These are phyloP conservation scores for Odontesthes bonariensis DNA, from an alignment of 2,113 vertebrate genomes.

Conservation along the genomic window DNA sequence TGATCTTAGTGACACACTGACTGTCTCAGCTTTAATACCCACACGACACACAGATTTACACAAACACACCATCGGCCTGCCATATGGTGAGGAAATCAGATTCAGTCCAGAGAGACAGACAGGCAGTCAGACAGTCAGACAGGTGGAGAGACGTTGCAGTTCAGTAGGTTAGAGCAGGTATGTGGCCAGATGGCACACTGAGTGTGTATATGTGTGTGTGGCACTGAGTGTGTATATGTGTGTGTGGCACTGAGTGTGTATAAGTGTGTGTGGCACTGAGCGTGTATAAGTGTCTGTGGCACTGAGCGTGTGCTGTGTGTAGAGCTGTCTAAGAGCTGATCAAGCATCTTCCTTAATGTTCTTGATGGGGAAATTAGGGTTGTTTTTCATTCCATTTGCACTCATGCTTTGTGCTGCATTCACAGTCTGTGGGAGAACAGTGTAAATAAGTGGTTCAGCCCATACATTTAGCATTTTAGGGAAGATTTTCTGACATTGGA, in stretches of 20 bases:
- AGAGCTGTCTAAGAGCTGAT: constrained; percentile 24
- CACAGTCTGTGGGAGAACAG: background rate
- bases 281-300: constrained; percentile 27
- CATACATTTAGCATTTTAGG: too few species aligned
- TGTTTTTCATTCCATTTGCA: background rate
- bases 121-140: constrained; percentile 57
- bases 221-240: constrained; percentile 23
- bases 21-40: constrained; percentile 47
- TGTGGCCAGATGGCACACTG: constrained; percentile 64
- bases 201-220: constrained; percentile 27
- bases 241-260: constrained; percentile 16
- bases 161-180: constrained; percentile 73
- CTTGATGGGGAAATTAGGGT: constrained; percentile 1
- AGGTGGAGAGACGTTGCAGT: constrained; percentile 51
- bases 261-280: constrained; percentile 19
- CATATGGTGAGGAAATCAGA: constrained; percentile 78
- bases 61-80: constrained; percentile 44
- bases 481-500: background rate
- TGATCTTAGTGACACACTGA: constrained; percentile 53
- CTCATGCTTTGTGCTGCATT: constrained; percentile 7
- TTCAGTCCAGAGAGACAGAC: constrained; percentile 64
- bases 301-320: constrained; percentile 11
- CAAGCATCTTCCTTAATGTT: constrained; percentile 15
- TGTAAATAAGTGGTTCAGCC: background rate
- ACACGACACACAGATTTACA: constrained; percentile 32